phyloP scores from a whole-genome alignment of 2,888 invertebrate species.

The Apomyelois bistriatella region DNA sequence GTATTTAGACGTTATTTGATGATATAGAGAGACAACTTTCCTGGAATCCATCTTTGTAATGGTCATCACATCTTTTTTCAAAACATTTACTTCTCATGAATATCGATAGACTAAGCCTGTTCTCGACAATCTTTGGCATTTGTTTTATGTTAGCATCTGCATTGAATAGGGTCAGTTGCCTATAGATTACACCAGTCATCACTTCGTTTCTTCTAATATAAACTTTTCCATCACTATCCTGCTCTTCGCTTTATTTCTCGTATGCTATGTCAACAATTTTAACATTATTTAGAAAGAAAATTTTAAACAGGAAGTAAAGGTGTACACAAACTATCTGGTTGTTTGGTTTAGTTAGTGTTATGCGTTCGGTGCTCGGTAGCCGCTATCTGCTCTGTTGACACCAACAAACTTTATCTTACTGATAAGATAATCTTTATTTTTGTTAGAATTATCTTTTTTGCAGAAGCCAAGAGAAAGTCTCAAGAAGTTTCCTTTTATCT shows the following conservation, averaged over 20 bases:
- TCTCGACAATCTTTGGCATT: no score
- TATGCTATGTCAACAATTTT: not conserved
- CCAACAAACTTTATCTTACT: not conserved
- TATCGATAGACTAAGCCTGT: no score
- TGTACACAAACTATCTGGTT: not conserved
- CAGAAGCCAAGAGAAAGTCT: not conserved
- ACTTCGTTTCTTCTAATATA: not conserved
- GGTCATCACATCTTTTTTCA: no score
- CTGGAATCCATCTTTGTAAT: no score
- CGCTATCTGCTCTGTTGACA: not conserved
- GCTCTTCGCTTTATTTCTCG: not conserved
- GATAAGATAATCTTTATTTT: constrained; percentile 7
- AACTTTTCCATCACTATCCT: not conserved
- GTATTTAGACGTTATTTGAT: no score
- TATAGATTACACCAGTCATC: no score
- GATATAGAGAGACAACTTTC: no score
- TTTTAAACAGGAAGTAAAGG: constrained; percentile 1
- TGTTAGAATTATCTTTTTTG: not conserved
- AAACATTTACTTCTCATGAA: no score
- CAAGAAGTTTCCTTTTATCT: not conserved
- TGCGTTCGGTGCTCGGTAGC: constrained; percentile 1
- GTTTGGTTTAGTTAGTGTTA: not conserved
- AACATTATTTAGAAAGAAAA: not conserved
- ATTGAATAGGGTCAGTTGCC: no score
- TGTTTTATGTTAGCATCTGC: no score